Evolutionary conservation across 2,797 vertebrate genomes (phyloP), one percentile per base, ranked within the genome.

Genomic region (Sebastes trivittatus): DNA sequence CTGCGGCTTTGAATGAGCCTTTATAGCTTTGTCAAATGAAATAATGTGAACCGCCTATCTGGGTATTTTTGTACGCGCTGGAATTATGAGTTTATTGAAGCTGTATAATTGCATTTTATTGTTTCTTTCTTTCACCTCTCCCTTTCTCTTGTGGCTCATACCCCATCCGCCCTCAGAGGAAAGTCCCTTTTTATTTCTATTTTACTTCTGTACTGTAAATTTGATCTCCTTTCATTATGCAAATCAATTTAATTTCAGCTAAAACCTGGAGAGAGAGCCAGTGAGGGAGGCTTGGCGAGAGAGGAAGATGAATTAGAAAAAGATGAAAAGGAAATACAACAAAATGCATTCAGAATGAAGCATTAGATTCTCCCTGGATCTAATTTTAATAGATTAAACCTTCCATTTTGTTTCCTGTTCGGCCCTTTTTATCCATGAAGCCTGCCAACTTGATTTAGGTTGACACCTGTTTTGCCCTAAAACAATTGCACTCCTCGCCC

Each of bases 51-150:
- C 78, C 70, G 84, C 86, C 92, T 94, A 94, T 95, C 94, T 92
- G 88, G 85, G 87, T 94, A 92, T 95, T 94, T 94, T 94, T 89
- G 88, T 91, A 85, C 66, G 54, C 86, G 78, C 71, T 84, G 81
- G 90, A 94, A 95, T 95, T 94, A 94, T 78, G 81, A 85, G 82
- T 94, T 95, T 94, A 94, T 94, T 93, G 91, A 90, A 91, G 89
- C 92, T 92, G 87, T 89, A 86, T 95, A 96, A 96, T 96, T 96
- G 93, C 90, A 84, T 95, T 95, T 94, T 88, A 95, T 95, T 95
- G 93, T 96, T 95, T 56, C 95, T 93, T 88, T 87, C 81, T 89
- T 89, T 90, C 86, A 90, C 88, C 84, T 90, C 90, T 90, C 82
- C 78, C 86, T 89, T 89, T 79, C 81, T 87, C 84, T 78, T 86